phyloP scores from a whole-genome alignment of 2,113 vertebrate species.

The Chloropsis hardwickii region DNA sequence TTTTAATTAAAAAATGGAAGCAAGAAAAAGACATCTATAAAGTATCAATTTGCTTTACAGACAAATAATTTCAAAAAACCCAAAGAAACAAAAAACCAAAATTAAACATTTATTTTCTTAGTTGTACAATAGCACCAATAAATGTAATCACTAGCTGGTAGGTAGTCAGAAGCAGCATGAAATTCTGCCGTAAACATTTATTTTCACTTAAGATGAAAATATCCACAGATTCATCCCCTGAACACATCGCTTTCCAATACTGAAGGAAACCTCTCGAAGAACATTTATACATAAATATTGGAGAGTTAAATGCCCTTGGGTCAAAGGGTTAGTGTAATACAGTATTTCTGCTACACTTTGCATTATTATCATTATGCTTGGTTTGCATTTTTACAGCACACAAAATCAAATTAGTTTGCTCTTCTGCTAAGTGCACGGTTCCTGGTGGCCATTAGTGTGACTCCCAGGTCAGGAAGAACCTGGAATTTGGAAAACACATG shows the following conservation, averaged over 20 bases:
- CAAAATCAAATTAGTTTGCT: slow-evolving; percentile 48
- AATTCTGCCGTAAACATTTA: neutral
- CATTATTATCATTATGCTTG: slow-evolving; percentile 33
- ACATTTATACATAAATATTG: slow-evolving; percentile 28
- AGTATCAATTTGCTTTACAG: neutral
- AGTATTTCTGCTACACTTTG: slow-evolving; percentile 21
- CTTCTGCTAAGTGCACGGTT: slow-evolving; percentile 30
- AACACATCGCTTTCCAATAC: neutral
- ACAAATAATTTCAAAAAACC: neutral
- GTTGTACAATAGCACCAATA: neutral
- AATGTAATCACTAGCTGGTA: neutral
- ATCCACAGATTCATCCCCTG: neutral
- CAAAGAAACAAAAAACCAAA: neutral
- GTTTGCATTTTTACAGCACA: slow-evolving; percentile 52
- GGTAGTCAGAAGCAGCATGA: neutral
- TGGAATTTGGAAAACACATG: neutral
- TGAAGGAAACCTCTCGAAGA: neutral
- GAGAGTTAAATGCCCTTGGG: slow-evolving; percentile 10
- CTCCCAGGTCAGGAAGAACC: slow-evolving; percentile 36
- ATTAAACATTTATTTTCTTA: neutral
- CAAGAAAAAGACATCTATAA: neutral
- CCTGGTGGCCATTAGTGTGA: slow-evolving; percentile 9
- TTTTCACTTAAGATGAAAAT: neutral
- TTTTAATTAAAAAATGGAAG: slow-evolving; percentile 35
- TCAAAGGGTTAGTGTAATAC: slow-evolving; percentile 48